These are phyloP conservation scores for Passer montanus DNA, from an alignment of 2,113 vertebrate species.

Conservation along the genomic window DNA sequence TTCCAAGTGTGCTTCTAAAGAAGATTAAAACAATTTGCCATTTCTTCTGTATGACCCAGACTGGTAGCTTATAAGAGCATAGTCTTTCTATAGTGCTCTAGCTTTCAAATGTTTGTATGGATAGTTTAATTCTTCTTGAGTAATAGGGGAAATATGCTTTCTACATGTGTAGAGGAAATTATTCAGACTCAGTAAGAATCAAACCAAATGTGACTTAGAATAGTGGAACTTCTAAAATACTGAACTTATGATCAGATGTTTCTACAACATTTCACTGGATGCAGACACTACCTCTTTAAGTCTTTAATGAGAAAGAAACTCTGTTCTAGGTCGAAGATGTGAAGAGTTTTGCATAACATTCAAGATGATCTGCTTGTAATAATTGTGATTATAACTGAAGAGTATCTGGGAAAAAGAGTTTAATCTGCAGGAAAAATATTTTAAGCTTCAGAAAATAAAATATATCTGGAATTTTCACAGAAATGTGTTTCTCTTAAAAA, in stretches of 20 bases:
- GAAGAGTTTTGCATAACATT: background rate
- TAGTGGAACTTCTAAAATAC: background rate
- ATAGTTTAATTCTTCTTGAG: background rate
- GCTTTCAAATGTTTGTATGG: background rate
- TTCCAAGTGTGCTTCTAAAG: background rate
- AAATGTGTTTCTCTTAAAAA: background rate
- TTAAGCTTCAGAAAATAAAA: background rate
- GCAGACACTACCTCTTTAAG: background rate
- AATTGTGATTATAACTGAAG: background rate
- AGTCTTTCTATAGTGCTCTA: background rate
- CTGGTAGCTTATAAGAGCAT: background rate
- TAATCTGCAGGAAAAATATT: background rate
- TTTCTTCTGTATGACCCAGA: background rate
- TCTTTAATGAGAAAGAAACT: background rate
- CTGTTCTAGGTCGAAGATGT: background rate
- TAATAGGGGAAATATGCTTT: background rate
- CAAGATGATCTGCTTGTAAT: background rate
- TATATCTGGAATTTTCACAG: background rate
- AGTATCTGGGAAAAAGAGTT: background rate
- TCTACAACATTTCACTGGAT: background rate
- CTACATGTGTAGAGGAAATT: background rate
- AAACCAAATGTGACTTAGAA: background rate
- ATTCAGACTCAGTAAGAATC: background rate
- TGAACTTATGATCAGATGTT: background rate
- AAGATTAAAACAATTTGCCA: background rate